Evolutionary conservation across 2,888 invertebrate genomes (phyloP), one percentile per base, ranked within the genome.

Genomic region (Cryptocheilus praepositus): DNA sequence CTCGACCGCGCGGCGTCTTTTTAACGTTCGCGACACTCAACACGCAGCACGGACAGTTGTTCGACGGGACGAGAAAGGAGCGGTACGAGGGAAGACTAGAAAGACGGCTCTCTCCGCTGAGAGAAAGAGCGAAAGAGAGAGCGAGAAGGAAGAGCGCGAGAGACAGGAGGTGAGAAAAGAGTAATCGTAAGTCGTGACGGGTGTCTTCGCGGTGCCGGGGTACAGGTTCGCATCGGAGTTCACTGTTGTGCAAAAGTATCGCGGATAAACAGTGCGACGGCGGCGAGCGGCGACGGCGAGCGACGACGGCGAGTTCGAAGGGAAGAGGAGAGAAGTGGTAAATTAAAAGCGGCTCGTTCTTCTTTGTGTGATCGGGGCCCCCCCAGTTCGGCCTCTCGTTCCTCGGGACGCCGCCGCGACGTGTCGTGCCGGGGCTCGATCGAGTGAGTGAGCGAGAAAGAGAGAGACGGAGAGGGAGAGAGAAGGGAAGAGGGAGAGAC

Each of bases 391-490:
- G 53, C n/a, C 25, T 53, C 53, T 53, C 53, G 53, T 67, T 58
- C 57, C 57, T 58, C 57, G 57, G 46, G 46, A 58, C 57, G 57
- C 57, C 46, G 45, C 57, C 56, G 56, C 57, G 57, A 44, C 54
- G 54, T 28, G 57, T 58, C 57, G 57, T 58, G 46, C 57, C 57
- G 57, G 57, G 46, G 45, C 46, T 58, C 57, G 45, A 45, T 44
- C 22, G 45, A 54, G 56, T 58, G 49, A 54, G 45, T 58, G 62
- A 69, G 69, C 68, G 66, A 69, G 70, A 71, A 73, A 61, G 64
- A 67, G 70, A 59, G 45, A 67, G 57, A 70, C 43, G 66, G 64
- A 63, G 51, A 46, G 51, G 58, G 64, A 64, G 62, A 16, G 44
- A 63, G 51, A 28, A 5, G 53, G 67, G 44, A 43, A 60, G 25